These are phyloP conservation scores for Zoanthus solanderi DNA, from an alignment of 92 coral and sea anemone species.

Conservation along the genomic window DNA sequence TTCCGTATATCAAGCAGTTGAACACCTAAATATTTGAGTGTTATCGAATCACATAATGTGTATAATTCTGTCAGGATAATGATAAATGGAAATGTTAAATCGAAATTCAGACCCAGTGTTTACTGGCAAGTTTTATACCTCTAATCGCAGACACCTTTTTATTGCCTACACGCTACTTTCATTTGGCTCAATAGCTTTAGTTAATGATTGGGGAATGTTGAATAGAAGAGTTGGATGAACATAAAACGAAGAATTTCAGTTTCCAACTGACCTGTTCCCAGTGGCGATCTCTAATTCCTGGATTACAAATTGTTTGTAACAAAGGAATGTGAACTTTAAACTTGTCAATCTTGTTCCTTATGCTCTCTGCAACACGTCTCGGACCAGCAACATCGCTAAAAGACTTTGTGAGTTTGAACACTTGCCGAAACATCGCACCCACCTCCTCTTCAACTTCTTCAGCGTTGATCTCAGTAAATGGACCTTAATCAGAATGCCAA, in stretches of 20 bases:
- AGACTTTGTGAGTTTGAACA: constrained; percentile 91
- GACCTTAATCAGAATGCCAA: constrained; percentile 66
- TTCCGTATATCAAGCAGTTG: too few relatives aligned
- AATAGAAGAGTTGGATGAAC: neutral
- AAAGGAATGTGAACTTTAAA: constrained; percentile 95
- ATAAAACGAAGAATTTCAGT: neutral
- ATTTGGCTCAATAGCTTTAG: too few relatives aligned
- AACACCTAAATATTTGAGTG: too few relatives aligned
- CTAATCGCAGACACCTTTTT: too few relatives aligned
- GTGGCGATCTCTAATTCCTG: constrained; percentile 95
- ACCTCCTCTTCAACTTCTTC: constrained; percentile 98
- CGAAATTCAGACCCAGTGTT: too few relatives aligned
- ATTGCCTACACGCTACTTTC: too few relatives aligned
- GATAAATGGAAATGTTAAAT: too few relatives aligned
- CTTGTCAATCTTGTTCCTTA: constrained; percentile 95
- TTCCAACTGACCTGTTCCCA: constrained; percentile 87
- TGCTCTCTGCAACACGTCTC: constrained; percentile 95
- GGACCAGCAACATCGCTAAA: constrained; percentile 98
- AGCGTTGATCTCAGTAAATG: constrained; percentile 93
- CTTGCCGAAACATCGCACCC: constrained; percentile 88
- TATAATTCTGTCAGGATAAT: too few relatives aligned
- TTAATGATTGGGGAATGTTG: too few relatives aligned
- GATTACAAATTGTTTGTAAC: constrained; percentile 95
- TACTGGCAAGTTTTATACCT: too few relatives aligned
- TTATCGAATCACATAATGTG: too few relatives aligned